phyloP scores from a whole-genome alignment of 2,797 vertebrate genomes.

The Masticophis lateralis region DNA sequence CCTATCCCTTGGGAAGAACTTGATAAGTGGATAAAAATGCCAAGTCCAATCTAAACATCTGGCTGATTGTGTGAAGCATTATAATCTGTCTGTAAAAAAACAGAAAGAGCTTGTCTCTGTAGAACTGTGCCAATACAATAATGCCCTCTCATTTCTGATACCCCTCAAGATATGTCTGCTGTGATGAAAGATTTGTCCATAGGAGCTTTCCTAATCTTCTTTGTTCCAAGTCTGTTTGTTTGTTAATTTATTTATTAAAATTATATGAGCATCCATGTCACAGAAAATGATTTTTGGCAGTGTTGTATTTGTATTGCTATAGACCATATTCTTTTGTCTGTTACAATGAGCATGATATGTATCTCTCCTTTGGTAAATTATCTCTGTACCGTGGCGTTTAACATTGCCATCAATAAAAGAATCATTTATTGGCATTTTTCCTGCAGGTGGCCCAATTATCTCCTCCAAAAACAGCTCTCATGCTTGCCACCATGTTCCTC shows the following conservation, averaged over 20 bases:
- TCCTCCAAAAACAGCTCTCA: constrained; percentile 58
- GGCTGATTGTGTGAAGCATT: background rate
- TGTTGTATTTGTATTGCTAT: background rate
- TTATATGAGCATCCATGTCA: background rate
- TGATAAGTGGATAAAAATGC: background rate
- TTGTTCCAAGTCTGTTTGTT: background rate
- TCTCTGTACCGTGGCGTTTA: constrained; percentile 25
- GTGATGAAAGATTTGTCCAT: too few relatives aligned
- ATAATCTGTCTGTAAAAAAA: background rate
- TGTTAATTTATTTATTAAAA: background rate
- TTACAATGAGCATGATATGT: too few relatives aligned
- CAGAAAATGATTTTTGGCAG: background rate
- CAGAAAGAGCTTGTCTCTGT: background rate
- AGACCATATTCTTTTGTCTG: background rate
- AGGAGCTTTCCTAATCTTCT: background rate
- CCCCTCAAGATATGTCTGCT: background rate
- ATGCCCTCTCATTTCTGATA: background rate
- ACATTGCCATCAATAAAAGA: constrained; percentile 40
- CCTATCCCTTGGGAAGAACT: background rate
- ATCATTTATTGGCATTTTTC: constrained; percentile 1
- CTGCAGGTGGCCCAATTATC: constrained; percentile 45
- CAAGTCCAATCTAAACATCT: background rate
- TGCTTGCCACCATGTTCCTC: constrained; percentile 63
- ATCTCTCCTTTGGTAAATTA: background rate
- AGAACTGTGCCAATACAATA: background rate